Conservation (phyloP, 2,888 invertebrate genomes). For the Dendrolimus pini region DNA sequence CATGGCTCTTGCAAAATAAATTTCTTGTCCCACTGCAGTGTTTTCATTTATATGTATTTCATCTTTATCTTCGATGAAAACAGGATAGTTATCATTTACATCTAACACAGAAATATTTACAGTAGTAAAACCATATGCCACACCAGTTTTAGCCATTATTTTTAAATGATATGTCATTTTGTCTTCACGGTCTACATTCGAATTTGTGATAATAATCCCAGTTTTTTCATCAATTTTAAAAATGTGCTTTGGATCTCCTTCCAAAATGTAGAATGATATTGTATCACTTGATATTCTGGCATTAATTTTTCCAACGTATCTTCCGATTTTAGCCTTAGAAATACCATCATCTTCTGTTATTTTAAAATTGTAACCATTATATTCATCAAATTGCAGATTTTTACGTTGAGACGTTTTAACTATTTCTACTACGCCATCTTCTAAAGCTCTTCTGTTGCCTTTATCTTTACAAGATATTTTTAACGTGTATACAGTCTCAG, state of each 20-base stretch:
- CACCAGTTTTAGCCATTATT: conserved; percentile 86
- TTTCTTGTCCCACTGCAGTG: conserved; percentile 94
- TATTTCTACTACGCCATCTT: conserved; percentile 89
- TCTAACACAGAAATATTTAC: conserved; percentile 91
- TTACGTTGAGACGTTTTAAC: conserved; percentile 84
- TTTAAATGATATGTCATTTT: conserved; percentile 85
- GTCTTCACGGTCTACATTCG: conserved; percentile 90
- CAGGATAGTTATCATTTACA: conserved; percentile 94
- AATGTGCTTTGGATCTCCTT: conserved; percentile 85
- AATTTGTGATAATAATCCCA: conserved; percentile 86
- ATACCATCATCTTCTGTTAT: conserved; percentile 88
- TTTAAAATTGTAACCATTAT: conserved; percentile 87
- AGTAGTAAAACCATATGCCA: conserved; percentile 84
- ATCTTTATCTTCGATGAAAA: conserved; percentile 86
- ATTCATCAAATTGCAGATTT: conserved; percentile 84
- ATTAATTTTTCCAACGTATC: conserved; percentile 87
- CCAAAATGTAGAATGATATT: conserved; percentile 85
- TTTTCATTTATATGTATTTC: conserved; percentile 90
- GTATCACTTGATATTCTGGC: conserved; percentile 78
- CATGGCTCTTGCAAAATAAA: conserved; percentile 90
- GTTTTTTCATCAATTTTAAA: conserved; percentile 88
- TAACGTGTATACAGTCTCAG: conserved; percentile 83
- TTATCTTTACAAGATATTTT: conserved; percentile 88
- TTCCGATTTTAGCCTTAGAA: conserved; percentile 75
- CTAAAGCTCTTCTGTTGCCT: conserved; percentile 83